Evolutionary conservation across 30 jellyfish, hydroid and myxozoan species (phyloP).

Genomic region (Nemopilema nomurai): DNA sequence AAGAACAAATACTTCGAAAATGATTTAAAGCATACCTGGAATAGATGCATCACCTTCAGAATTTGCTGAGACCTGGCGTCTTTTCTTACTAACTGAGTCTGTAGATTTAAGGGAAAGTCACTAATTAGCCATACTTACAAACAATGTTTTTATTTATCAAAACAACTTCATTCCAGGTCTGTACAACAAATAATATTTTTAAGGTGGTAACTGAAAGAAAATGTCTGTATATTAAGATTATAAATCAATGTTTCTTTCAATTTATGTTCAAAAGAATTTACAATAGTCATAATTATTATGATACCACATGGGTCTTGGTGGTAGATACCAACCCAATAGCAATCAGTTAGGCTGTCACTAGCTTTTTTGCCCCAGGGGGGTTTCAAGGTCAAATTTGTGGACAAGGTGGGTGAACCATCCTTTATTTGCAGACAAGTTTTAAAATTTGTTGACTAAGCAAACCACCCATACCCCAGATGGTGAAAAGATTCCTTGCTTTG

Average conservation of each 20-base stretch:
- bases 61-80: too few relatives aligned
- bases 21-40: neutral
- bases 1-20: neutral
- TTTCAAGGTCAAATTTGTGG: neutral
- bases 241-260: neutral
- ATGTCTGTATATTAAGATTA: neutral
- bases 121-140: neutral
- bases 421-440: neutral
- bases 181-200: neutral
- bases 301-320: neutral
- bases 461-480: too few relatives aligned
- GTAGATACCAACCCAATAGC: neutral
- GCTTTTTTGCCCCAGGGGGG: neutral
- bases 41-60: neutral
- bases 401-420: neutral
- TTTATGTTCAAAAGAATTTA: neutral
- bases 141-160: neutral
- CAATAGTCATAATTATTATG: neutral
- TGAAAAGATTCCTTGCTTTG: too few relatives aligned
- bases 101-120: neutral
- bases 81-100: too few relatives aligned
- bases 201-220: neutral
- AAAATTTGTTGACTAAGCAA: neutral
- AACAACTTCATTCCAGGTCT: neutral
- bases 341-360: neutral